A percentile compares a stretch with the other conserved stretches of the same genome.
Conservation (phyloP, 2,113 vertebrate species). For the Scartelaos histophorus region DNA sequence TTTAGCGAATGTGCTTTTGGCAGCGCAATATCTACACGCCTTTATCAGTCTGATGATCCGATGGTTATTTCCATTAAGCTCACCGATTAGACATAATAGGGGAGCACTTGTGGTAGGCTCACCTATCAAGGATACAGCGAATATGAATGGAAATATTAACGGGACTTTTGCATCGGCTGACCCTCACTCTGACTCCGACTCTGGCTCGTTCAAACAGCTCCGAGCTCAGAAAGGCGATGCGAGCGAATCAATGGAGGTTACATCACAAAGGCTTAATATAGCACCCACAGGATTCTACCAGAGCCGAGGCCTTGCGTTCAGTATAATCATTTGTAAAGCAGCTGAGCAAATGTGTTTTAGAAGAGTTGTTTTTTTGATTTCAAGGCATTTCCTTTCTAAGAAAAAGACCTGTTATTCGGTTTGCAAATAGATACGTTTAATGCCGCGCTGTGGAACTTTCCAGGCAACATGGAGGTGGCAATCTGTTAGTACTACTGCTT, state of each 20-base stretch:
- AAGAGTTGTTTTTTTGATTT: too few relatives aligned
- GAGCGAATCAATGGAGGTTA: conserved; percentile 24
- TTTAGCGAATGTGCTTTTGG: conserved; percentile 38
- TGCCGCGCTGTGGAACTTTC: too few relatives aligned
- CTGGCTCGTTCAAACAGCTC: not conserved
- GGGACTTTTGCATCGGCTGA: not conserved
- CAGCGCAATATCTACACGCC: conserved; percentile 13
- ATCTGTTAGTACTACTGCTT: too few relatives aligned
- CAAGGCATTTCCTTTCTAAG: too few relatives aligned
- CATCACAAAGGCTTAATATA: conserved; percentile 15
- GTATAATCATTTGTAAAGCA: too few relatives aligned
- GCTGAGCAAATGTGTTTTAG: too few relatives aligned
- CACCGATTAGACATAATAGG: conserved; percentile 28
- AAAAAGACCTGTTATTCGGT: too few relatives aligned
- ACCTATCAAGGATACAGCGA: conserved; percentile 3
- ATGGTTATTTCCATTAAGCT: conserved; percentile 25
- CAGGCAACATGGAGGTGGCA: too few relatives aligned
- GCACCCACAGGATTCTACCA: conserved; percentile 15
- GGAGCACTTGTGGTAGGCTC: conserved; percentile 18
- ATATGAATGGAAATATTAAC: conserved; percentile 9
- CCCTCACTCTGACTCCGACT: not conserved
- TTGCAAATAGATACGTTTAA: too few relatives aligned
- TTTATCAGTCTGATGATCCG: conserved; percentile 42
- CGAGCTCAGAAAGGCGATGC: not conserved
- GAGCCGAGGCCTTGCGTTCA: too few relatives aligned